These are phyloP conservation scores for Polia nebulosa DNA, from an alignment of 2,888 invertebrate species.

Conservation along the genomic window DNA sequence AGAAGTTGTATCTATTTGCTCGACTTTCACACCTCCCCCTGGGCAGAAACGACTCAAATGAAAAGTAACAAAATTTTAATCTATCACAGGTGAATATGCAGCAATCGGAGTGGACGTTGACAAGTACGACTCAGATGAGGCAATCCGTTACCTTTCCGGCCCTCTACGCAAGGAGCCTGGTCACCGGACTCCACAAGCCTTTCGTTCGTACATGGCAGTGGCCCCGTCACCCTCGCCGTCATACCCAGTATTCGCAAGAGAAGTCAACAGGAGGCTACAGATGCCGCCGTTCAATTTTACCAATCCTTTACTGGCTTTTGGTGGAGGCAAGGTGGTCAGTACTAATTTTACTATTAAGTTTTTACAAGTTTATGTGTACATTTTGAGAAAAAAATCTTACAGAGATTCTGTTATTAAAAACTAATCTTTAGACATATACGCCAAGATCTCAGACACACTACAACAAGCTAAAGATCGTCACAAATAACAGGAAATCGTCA, in stretches of 20 bases:
- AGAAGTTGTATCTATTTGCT: too few species aligned
- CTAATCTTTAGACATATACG: too few species aligned
- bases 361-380: neutral
- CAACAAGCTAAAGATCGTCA: neutral
- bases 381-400: too few species aligned
- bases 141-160: conserved; percentile 95
- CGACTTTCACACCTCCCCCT: too few species aligned
- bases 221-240: conserved; percentile 94
- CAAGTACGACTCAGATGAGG: conserved; percentile 95
- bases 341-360: conserved; percentile 63
- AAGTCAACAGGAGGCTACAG: conserved; percentile 96
- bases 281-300: conserved; percentile 96
- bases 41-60: too few species aligned
- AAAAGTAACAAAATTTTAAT: neutral
- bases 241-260: conserved; percentile 93
- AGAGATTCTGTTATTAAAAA: too few species aligned
- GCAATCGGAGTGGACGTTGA: conserved; percentile 98
- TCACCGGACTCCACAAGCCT: conserved; percentile 92
- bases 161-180: conserved; percentile 92
- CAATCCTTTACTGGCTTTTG: conserved; percentile 94
- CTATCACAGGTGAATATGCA: conserved; percentile 95
- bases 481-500: neutral
- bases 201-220: conserved; percentile 95
- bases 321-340: conserved; percentile 94
- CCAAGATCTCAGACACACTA: too few species aligned